Percentiles rank a stretch among this genome's conserved stretches.
Evolutionary conservation across 2,113 vertebrate species (phyloP).

Genomic region (Pygoscelis adeliae): DNA sequence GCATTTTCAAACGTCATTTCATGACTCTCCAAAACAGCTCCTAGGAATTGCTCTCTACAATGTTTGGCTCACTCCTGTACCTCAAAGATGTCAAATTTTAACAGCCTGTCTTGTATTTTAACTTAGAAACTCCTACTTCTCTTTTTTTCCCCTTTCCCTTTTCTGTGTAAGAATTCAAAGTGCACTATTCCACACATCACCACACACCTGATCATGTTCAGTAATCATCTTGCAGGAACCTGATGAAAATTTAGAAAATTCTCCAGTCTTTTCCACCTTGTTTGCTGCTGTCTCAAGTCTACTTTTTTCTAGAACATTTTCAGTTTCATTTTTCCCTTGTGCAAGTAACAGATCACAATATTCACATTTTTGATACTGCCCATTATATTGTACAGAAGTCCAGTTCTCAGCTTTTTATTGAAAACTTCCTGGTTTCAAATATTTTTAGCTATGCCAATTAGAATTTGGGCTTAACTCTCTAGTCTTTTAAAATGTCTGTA

Average conservation of each 20-base stretch:
- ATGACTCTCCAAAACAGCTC: not conserved
- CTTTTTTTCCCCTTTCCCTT: accelerated
- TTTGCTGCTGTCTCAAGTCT: not conserved
- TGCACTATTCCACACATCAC: not conserved
- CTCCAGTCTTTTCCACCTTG: not conserved
- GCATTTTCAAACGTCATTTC: not conserved
- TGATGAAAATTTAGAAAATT: not conserved
- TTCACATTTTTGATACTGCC: not conserved
- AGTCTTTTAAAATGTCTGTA: not conserved
- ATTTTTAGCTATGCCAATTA: not conserved
- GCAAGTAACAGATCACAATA: not conserved
- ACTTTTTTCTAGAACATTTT: not conserved
- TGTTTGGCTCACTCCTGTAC: not conserved
- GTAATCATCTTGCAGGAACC: not conserved
- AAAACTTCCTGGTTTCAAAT: not conserved
- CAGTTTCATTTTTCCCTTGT: not conserved
- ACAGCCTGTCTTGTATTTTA: not conserved
- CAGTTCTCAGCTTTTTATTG: not conserved
- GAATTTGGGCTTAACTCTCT: not conserved
- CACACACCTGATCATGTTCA: not conserved
- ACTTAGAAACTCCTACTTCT: not conserved
- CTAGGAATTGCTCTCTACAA: not conserved
- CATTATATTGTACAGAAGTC: not conserved
- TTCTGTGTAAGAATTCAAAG: not conserved
- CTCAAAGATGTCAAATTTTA: not conserved